A percentile compares a stretch with the other conserved stretches of the same genome.
phyloP scores from a whole-genome alignment of 2,888 invertebrate genomes.

The Dynastes grantii region DNA sequence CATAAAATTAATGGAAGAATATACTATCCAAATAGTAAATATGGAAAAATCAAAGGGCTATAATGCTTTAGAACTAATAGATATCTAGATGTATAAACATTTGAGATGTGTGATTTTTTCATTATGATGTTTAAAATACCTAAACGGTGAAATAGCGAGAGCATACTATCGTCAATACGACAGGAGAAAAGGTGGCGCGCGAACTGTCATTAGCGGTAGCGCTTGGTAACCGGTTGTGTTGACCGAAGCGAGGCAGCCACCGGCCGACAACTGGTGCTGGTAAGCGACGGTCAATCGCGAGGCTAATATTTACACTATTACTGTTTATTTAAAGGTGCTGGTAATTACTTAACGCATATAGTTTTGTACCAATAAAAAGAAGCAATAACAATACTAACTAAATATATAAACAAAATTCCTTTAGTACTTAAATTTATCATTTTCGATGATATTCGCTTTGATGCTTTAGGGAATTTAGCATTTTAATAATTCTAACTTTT shows the following conservation, averaged over 20 bases:
- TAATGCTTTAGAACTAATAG: too few species aligned
- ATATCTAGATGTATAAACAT: too few species aligned
- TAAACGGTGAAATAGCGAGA: too few species aligned
- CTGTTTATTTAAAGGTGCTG: conserved; percentile 67
- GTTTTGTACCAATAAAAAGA: conserved; percentile 62
- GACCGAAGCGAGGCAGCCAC: conserved; percentile 40
- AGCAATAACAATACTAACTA: conserved; percentile 53
- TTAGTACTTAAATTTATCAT: conserved; percentile 25
- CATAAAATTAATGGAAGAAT: too few species aligned
- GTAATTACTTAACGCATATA: conserved; percentile 67
- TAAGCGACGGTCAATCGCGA: conserved; percentile 49
- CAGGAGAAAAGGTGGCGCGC: conserved; percentile 32
- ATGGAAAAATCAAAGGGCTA: too few species aligned
- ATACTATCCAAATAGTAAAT: too few species aligned
- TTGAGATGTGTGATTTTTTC: too few species aligned
- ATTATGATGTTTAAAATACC: too few species aligned
- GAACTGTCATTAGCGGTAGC: conserved; percentile 40
- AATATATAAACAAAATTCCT: conserved; percentile 25
- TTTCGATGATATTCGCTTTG: background rate
- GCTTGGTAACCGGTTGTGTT: conserved; percentile 42
- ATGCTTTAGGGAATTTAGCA: background rate
- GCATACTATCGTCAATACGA: background rate
- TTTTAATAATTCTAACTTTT: too few species aligned
- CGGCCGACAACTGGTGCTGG: conserved; percentile 33
- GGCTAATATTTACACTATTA: conserved; percentile 57